A percentile compares a stretch with the other conserved stretches of the same genome.
Evolutionary conservation across 2,888 invertebrate genomes (phyloP).

Genomic region (Odontocolon sp.): DNA sequence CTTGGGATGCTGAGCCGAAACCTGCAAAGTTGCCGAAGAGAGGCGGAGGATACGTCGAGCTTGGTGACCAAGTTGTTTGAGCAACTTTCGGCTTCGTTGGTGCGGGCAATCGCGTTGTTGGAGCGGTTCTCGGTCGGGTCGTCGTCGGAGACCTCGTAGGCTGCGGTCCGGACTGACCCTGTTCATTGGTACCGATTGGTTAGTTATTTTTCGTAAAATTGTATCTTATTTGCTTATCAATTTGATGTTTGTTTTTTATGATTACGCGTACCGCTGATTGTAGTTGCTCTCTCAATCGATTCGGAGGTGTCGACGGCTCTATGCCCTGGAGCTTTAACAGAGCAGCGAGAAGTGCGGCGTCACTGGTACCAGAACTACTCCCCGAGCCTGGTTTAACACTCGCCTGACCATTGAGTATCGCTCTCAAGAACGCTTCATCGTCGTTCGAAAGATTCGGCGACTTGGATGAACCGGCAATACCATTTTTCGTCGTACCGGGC

Average conservation of each 20-base stretch:
- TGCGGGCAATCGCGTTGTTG: constrained; percentile 51
- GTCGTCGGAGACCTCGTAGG: constrained; percentile 58
- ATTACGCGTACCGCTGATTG: constrained; percentile 83
- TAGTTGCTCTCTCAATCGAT: constrained; percentile 84
- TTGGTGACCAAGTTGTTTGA: constrained; percentile 72
- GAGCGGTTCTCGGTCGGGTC: constrained; percentile 51
- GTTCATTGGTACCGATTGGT: no score
- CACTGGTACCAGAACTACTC: constrained; percentile 83
- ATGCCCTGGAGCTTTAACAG: constrained; percentile 88
- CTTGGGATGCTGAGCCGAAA: constrained; percentile 63
- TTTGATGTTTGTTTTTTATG: no score
- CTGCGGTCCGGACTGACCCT: background rate
- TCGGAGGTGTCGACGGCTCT: constrained; percentile 86
- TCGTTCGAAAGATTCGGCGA: constrained; percentile 65
- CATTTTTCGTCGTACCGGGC: constrained; percentile 53
- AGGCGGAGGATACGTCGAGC: constrained; percentile 78
- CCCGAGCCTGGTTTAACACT: constrained; percentile 70
- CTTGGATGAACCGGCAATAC: constrained; percentile 69
- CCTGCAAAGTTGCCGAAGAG: constrained; percentile 74
- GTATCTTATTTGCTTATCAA: no score
- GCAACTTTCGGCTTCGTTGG: constrained; percentile 79
- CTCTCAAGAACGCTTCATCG: constrained; percentile 73
- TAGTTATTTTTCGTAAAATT: no score
- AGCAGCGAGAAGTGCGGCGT: constrained; percentile 87
- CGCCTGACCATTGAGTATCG: constrained; percentile 70